Evolutionary conservation across 23 tunicate genomes (phyloP).

Genomic region (Ciona savignyi): DNA sequence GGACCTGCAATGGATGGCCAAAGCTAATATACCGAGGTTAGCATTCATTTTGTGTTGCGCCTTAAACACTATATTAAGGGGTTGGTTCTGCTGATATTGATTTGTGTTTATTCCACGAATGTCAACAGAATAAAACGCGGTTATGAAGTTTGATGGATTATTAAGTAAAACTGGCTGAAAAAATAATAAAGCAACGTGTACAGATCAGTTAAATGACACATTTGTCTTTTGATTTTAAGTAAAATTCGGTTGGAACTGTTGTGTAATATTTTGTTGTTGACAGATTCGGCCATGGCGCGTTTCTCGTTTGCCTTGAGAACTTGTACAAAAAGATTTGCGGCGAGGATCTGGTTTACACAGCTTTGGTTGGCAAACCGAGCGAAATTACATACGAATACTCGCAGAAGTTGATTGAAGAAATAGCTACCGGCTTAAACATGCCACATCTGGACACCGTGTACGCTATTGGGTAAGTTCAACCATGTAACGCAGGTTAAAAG

Average conservation of each 20-base stretch:
- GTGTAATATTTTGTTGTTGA: too few species aligned
- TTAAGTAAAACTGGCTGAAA: too few species aligned
- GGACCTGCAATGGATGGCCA: conserved; percentile 98
- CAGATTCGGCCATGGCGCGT: conserved; percentile 97
- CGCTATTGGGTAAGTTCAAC: conserved; percentile 84
- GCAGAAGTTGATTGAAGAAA: conserved; percentile 77
- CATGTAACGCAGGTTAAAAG: neutral
- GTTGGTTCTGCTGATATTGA: too few species aligned
- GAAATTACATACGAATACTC: conserved; percentile 92
- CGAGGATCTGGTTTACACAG: conserved; percentile 51
- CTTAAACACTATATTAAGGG: too few species aligned
- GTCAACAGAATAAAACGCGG: too few species aligned
- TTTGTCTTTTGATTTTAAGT: too few species aligned
- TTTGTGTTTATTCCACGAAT: too few species aligned
- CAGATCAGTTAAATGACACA: too few species aligned
- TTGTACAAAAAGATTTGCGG: conserved; percentile 86
- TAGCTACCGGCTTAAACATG: conserved; percentile 49
- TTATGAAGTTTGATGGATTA: too few species aligned
- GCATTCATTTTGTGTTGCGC: too few species aligned
- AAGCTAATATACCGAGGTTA: conserved; percentile 84
- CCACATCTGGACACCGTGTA: conserved; percentile 69
- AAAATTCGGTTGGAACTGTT: too few species aligned
- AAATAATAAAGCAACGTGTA: too few species aligned
- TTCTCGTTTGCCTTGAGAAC: conserved; percentile 79
- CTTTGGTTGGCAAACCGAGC: conserved; percentile 89